Evolutionary conservation across 2,113 vertebrate species (phyloP).

Genomic region (Syrmaticus mikado): DNA sequence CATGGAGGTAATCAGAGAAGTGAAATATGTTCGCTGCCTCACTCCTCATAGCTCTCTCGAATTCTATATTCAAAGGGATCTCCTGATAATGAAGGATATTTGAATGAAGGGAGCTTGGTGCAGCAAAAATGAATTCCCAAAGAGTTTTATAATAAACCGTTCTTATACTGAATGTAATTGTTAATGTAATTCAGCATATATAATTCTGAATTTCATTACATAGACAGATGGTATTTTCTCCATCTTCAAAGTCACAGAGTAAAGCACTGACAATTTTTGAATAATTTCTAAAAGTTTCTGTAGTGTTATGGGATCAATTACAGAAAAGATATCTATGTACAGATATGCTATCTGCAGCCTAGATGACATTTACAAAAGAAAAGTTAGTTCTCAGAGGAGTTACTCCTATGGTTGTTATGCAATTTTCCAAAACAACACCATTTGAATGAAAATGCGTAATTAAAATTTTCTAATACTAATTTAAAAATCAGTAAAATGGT

Average conservation of each 20-base stretch:
- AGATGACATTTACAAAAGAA: neutral
- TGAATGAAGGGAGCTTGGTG: neutral
- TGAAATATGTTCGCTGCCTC: neutral
- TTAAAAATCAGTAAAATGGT: neutral
- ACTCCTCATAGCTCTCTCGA: neutral
- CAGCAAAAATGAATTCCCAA: neutral
- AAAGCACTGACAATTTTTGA: neutral
- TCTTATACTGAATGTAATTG: neutral
- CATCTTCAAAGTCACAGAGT: neutral
- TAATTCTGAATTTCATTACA: neutral
- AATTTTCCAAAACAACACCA: neutral
- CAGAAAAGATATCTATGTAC: neutral
- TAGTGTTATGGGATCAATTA: neutral
- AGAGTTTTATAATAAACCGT: neutral
- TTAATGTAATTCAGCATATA: neutral
- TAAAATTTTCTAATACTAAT: neutral
- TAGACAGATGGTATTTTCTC: neutral
- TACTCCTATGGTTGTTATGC: neutral
- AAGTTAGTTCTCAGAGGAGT: neutral
- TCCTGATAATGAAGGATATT: neutral
- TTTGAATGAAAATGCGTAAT: neutral
- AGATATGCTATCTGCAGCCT: neutral
- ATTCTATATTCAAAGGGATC: neutral
- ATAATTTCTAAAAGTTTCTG: neutral
- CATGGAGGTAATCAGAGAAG: neutral